Conservation (phyloP, 1,140 invertebrate species). For the Drosophila sturtevanti region DNA sequence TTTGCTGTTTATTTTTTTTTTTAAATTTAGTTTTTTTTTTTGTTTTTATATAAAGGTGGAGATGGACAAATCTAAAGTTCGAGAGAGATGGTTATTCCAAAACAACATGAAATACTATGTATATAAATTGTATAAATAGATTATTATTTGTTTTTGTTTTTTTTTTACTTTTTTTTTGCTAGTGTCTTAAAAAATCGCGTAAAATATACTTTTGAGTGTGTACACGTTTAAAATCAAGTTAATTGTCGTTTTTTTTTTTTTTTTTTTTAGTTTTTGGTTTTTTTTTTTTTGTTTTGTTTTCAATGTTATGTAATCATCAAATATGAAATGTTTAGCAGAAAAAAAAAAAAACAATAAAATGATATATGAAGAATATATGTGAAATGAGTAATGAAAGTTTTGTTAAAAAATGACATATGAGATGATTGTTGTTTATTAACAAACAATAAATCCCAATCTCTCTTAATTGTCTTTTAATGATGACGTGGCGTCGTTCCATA, state of each 20-base stretch:
- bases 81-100: neutral
- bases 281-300: neutral
- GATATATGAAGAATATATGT: neutral
- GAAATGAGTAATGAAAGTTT: neutral
- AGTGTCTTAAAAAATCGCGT: conserved; percentile 31
- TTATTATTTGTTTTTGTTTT: conserved; percentile 13
- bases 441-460: neutral
- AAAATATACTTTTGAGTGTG: conserved; percentile 26
- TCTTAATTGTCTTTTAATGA: conserved; percentile 22
- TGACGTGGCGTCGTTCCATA: conserved; percentile 41
- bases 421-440: neutral
- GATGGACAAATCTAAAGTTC: neutral
- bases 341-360: neutral
- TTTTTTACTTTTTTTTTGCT: neutral
- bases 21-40: neutral
- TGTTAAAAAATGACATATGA: neutral
- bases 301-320: neutral
- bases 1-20: conserved; percentile 2
- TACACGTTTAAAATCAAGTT: conserved; percentile 64
- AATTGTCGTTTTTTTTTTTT: conserved; percentile 4
- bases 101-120: neutral
- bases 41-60: neutral
- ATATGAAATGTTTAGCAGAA: neutral
- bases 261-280: neutral
- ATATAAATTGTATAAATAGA: conserved; percentile 50